Evolutionary conservation across 2,797 vertebrate species (phyloP).

Genomic region (Eremophila alpestris): DNA sequence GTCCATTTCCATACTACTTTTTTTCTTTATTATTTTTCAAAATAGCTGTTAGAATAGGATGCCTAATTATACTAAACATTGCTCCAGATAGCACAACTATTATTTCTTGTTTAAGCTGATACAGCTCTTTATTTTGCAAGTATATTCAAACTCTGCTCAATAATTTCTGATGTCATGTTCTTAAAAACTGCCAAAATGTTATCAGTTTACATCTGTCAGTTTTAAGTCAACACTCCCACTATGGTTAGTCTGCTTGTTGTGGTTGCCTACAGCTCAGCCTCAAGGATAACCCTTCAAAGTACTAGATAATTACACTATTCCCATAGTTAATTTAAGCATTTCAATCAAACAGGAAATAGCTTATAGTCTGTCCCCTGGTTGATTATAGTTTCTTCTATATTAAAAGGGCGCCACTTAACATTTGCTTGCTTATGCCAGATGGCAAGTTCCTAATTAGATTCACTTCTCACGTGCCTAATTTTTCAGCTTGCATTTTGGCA

Average conservation of each 20-base stretch:
- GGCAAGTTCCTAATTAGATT: slow-evolving; percentile 43
- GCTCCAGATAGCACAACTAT: not conserved
- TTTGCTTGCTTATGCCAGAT: slow-evolving; percentile 27
- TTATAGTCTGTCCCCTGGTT: slow-evolving; percentile 3
- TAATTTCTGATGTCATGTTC: not conserved
- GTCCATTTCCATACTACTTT: not conserved
- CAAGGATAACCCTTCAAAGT: not conserved
- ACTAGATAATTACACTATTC: not conserved
- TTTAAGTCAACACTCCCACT: not conserved
- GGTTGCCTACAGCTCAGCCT: not conserved
- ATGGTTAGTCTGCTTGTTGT: not conserved
- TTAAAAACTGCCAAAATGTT: not conserved
- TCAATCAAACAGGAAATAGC: slow-evolving; percentile 18
- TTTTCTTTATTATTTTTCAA: not conserved
- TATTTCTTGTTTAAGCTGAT: not conserved
- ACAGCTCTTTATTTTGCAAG: not conserved
- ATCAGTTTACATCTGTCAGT: not conserved
- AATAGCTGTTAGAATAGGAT: not conserved
- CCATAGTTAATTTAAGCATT: not conserved
- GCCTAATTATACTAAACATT: not conserved
- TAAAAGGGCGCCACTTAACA: not conserved
- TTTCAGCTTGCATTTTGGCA: slow-evolving; percentile 28
- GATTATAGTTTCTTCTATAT: not conserved
- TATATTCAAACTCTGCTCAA: not conserved
- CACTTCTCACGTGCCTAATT: not conserved